Evolutionary conservation across 30 jellyfish, hydroid and myxozoan genomes (phyloP), one percentile per base, ranked within the genome.

Genomic region (Turritopsis dohrnii): DNA sequence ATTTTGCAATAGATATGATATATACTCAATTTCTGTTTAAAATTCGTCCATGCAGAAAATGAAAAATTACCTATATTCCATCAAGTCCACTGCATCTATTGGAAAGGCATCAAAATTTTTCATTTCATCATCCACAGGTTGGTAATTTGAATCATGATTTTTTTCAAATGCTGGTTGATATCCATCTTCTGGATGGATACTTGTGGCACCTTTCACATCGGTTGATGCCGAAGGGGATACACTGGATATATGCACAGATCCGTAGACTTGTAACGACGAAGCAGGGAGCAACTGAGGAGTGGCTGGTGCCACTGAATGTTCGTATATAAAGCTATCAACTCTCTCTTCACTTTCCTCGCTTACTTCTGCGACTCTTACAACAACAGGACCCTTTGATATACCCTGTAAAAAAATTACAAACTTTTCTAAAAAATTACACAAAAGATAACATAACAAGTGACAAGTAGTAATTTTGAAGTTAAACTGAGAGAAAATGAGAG

Each of bases 221-320:
- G 22, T 19, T 28, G 87, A 24, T 65, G n/a, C 41, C 0, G 65
- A 25, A 24, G 53, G 76, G n/a, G 1, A 16, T 21, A 23, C 75
- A 52, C 54, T 22, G 29, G 87, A 27, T 25, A 65, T 18, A 17
- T 27, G 21, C 13, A 72, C 21, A 18, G 86, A 82, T 1, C 52
- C 22, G 21, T 23, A 25, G 19, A 8, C 53, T 28, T 22, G 24
- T 54, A 81, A 53, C 29, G 90, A 66, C 13, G 85, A 52, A 19
- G 60, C 72, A 16, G 76, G 83, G 28, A 72, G 88, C 28, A 65
- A 52, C 27, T 79, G 89, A 13, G 99, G 99, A 9, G 99, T 94
- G 27, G 99, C 99, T 22, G 99, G 99, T 53, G 99, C 99, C 84
- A 94, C 66, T 21, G 97, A 90, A 73, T 95, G 96, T 75, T 41